Conservation (phyloP, 2,888 invertebrate genomes). For the Lasioglossum lativentre region DNA sequence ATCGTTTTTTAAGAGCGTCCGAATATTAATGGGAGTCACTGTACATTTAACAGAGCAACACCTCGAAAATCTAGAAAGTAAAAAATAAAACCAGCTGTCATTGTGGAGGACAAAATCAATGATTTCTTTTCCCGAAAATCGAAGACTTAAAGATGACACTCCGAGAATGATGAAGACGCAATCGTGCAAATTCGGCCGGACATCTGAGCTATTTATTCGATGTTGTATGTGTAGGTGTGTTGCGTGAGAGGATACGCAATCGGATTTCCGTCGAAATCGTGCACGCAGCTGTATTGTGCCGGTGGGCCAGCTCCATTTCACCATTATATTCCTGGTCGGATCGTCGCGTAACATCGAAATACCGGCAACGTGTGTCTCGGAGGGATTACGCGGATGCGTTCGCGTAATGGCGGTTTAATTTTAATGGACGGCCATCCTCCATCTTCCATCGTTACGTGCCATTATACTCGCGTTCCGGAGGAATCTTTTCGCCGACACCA, state of each 20-base stretch:
- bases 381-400: constrained; percentile 30
- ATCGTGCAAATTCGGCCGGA: not conserved
- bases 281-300: not conserved
- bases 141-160: too few relatives aligned
- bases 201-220: not conserved
- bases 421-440: constrained; percentile 47
- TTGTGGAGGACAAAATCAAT: too few relatives aligned
- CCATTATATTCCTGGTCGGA: not conserved
- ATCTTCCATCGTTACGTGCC: constrained; percentile 44
- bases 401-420: constrained; percentile 53
- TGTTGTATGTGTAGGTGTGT: not conserved
- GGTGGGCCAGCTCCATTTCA: not conserved
- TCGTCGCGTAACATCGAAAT: constrained; percentile 9
- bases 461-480: constrained; percentile 23
- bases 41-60: too few relatives aligned
- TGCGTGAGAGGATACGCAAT: not conserved
- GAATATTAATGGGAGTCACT: too few relatives aligned
- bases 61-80: too few relatives aligned
- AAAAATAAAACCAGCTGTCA: too few relatives aligned
- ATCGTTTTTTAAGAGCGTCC: too few relatives aligned
- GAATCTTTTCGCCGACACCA: not conserved
- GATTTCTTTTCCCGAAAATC: too few relatives aligned
- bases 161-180: not conserved
- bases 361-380: constrained; percentile 14
- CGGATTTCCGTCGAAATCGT: not conserved